Evolutionary conservation across 2,113 vertebrate genomes (phyloP).

Genomic region (Atherinomorus stipes): DNA sequence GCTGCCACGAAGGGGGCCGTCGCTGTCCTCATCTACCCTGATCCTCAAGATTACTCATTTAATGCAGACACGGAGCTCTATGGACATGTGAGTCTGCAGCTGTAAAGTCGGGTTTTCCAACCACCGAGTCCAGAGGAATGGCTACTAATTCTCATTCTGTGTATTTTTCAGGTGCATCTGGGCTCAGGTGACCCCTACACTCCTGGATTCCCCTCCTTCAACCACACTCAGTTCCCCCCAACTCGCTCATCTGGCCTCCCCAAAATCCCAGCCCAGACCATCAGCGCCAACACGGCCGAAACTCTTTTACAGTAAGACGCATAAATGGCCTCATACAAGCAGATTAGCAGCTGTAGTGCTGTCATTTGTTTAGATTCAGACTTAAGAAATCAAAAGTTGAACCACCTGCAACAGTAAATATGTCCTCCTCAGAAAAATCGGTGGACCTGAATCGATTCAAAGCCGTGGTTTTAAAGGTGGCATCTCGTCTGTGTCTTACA

Average conservation of each 20-base stretch:
- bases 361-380: no score
- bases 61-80: slow-evolving; percentile 67
- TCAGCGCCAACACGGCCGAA: slow-evolving; percentile 79
- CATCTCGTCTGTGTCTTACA: slow-evolving; percentile 44
- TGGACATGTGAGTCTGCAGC: slow-evolving; percentile 88
- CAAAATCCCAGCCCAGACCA: slow-evolving; percentile 89
- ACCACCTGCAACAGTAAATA: no score
- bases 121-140: no score
- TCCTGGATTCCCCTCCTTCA: slow-evolving; percentile 97
- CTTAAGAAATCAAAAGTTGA: no score
- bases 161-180: slow-evolving; percentile 87
- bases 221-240: slow-evolving; percentile 93
- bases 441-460: not conserved
- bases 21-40: slow-evolving; percentile 90
- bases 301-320: slow-evolving; percentile 82
- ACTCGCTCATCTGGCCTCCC: slow-evolving; percentile 89
- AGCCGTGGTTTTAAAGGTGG: not conserved
- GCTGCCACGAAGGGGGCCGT: slow-evolving; percentile 79
- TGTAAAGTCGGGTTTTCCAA: no score
- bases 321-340: not conserved
- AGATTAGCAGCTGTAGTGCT: no score
- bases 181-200: slow-evolving; percentile 96
- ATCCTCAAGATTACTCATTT: slow-evolving; percentile 46
- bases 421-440: slow-evolving; percentile 79
- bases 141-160: not conserved